Base-by-base conservation (phyloP, 1,140 invertebrate genomes). In the Aporrectodea caliginosa region DNA sequence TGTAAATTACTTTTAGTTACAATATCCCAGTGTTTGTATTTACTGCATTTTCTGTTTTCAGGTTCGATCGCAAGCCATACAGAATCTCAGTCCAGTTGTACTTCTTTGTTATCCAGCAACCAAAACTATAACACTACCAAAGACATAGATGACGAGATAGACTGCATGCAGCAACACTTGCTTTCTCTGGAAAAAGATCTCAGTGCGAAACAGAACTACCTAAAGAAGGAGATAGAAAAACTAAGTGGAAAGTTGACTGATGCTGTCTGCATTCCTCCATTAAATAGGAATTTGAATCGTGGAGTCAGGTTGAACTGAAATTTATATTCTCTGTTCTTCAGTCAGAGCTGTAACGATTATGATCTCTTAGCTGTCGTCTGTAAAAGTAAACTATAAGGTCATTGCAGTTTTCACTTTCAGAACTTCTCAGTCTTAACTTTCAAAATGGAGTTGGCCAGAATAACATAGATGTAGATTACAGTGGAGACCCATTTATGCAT, bases 231-330 rank as follows among this genome's bases (percentile, higher is more conserved):
- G 35, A 75, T 79, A 58, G 34, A 75, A 30, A 68, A 34, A 16
- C 30, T 79, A 14, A 76, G 73, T n/a, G 74, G 68, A 27, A 76
- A 69, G 73, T 79, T 79, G 16, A 32, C 34, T 0, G 78, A 79
- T 76, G 78, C 43, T 22, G 69, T 79, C 0, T 79, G 78, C 71
- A 79, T 79, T 32, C 78, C 78, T 29, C 78, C 78, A 31, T 69
- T 79, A 73, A 35, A 35, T 16, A 14, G 29, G 32, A 75, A 75
- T 58, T 58, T 58, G 22, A 58, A 58, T 22, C 43, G 43, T 22
- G 22, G 22, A 22, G 22, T 12, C 6, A 58, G 43, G 6, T 58
- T 58, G 43, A 6, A 58, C 6, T 58, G 43, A 58, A 12, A 12
- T 58, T 58, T 6, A 58, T 58, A n/a, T n/a, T n/a, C n/a, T n/a